phyloP scores from a whole-genome alignment of 2,888 invertebrate genomes.

The Andrena bicolor region DNA sequence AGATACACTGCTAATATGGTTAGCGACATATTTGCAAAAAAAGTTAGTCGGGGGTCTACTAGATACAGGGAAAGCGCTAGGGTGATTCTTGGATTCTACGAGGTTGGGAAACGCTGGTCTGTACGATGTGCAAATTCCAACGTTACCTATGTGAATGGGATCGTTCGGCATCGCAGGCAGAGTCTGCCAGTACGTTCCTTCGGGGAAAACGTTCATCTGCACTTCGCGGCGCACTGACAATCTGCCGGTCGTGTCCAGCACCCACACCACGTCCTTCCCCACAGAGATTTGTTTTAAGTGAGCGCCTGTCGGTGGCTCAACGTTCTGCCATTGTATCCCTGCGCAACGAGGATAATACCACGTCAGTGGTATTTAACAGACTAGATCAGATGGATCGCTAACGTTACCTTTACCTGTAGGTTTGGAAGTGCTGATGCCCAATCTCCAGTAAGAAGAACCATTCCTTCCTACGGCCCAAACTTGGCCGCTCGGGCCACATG shows the following conservation, averaged over 20 bases:
- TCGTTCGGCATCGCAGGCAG: slow-evolving; percentile 87
- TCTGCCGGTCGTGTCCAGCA: slow-evolving; percentile 90
- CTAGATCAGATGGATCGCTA: not conserved
- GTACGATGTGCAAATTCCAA: slow-evolving; percentile 21
- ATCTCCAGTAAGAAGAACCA: slow-evolving; percentile 93
- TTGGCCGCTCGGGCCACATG: slow-evolving; percentile 89
- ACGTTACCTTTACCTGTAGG: slow-evolving; percentile 85
- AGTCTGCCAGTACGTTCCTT: slow-evolving; percentile 94
- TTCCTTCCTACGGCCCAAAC: slow-evolving; percentile 96
- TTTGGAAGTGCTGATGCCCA: slow-evolving; percentile 90
- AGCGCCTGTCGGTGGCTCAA: slow-evolving; percentile 89
- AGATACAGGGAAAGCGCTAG: slow-evolving; percentile 16
- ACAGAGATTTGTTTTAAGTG: slow-evolving; percentile 92
- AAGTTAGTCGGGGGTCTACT: slow-evolving; percentile 4
- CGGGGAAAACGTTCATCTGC: slow-evolving; percentile 89
- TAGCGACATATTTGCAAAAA: slow-evolving; percentile 20
- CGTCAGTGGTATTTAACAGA: not conserved
- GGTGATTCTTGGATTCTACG: slow-evolving; percentile 19
- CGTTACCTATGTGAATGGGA: slow-evolving; percentile 86
- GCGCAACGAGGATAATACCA: slow-evolving; percentile 48
- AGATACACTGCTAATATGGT: not conserved
- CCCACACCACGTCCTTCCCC: slow-evolving; percentile 92
- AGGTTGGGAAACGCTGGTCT: slow-evolving; percentile 53
- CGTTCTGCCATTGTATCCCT: slow-evolving; percentile 92
- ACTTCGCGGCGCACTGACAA: slow-evolving; percentile 93